Conservation (phyloP, 30 jellyfish, hydroid and myxozoan genomes). For the Aurelia sp. region DNA sequence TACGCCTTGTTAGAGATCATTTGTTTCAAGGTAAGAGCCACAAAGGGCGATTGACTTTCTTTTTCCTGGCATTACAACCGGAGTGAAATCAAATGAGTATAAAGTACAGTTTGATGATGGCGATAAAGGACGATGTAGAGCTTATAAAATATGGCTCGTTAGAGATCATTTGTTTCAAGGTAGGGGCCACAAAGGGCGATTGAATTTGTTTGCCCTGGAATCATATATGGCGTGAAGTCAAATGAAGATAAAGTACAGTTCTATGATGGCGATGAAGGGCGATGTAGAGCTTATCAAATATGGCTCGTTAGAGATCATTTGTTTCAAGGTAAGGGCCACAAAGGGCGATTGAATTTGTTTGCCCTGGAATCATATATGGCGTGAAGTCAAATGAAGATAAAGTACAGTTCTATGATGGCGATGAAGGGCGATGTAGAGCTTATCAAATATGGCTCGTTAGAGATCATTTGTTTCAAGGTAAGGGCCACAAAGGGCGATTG, state of each 20-base stretch:
- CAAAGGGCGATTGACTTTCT: too few relatives aligned
- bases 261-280: slow-evolving; percentile 89
- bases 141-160: slow-evolving; percentile 85
- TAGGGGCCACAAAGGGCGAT: not conserved
- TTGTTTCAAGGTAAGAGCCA: slow-evolving; percentile 38
- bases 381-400: slow-evolving; percentile 72
- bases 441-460: slow-evolving; percentile 82
- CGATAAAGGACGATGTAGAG: slow-evolving; percentile 74
- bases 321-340: slow-evolving; percentile 25
- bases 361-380: slow-evolving; percentile 88
- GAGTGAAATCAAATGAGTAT: slow-evolving; percentile 68
- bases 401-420: slow-evolving; percentile 92
- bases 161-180: slow-evolving; percentile 63
- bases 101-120: slow-evolving; percentile 92
- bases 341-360: slow-evolving; percentile 37
- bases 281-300: slow-evolving; percentile 84
- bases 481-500: not conserved
- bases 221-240: slow-evolving; percentile 62
- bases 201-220: slow-evolving; percentile 88
- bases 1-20: slow-evolving; percentile 78
- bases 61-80: slow-evolving; percentile 87
- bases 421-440: slow-evolving; percentile 76
- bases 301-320: slow-evolving; percentile 71
- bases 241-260: slow-evolving; percentile 80
- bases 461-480: slow-evolving; percentile 56